Conservation (phyloP, 2,113 vertebrate species). For the Harpagus bidentatus region DNA sequence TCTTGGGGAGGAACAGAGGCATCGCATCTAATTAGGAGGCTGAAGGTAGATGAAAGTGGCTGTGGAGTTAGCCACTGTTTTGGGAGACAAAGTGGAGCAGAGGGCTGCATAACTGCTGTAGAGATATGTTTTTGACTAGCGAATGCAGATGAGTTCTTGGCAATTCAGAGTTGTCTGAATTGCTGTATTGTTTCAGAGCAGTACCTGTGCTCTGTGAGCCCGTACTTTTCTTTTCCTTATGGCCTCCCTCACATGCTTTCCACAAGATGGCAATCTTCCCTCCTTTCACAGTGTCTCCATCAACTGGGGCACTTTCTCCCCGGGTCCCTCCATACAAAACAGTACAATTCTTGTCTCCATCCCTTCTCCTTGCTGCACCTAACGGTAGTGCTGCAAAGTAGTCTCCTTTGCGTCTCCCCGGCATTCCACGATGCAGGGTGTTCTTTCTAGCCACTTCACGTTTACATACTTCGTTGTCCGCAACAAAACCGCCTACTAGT, state of each 20-base stretch:
- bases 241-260: not conserved
- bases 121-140: not conserved
- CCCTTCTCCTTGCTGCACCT: not conserved
- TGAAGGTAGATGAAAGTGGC: not conserved
- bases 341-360: not conserved
- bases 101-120: not conserved
- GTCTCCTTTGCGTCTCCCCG: not conserved
- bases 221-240: fast-evolving
- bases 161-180: fast-evolving
- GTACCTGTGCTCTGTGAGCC: not conserved
- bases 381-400: not conserved
- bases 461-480: not conserved
- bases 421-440: not conserved
- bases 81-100: not conserved
- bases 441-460: not conserved
- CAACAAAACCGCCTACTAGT: not conserved
- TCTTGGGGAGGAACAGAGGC: not conserved
- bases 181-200: not conserved
- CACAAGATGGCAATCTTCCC: conserved; percentile 31
- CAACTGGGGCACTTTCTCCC: not conserved
- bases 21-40: fast-evolving
- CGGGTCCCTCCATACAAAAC: fast-evolving
- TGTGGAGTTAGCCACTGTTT: not conserved
- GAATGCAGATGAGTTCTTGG: not conserved
- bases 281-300: not conserved